Evolutionary conservation across 23 tunicate genomes (phyloP).

Genomic region (Halocynthia aurantium): DNA sequence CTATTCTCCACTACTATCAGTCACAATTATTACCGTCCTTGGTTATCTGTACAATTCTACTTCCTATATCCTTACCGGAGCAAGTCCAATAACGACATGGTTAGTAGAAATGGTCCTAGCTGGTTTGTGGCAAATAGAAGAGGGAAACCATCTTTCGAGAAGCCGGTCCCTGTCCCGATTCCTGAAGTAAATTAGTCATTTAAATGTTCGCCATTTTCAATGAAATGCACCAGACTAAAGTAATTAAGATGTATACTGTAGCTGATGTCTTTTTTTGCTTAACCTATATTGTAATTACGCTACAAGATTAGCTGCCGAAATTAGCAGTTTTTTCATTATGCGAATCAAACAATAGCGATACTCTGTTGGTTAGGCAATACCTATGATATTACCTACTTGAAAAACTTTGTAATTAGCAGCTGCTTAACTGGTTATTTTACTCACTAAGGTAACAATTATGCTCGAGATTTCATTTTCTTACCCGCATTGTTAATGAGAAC

Average conservation of each 20-base stretch:
- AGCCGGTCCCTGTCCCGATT: constrained; percentile 48
- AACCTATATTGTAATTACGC: no score
- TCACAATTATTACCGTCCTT: no score
- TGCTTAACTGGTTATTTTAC: neutral
- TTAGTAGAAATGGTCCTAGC: constrained; percentile 43
- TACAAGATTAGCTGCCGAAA: no score
- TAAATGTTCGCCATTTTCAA: neutral
- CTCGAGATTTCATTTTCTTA: neutral
- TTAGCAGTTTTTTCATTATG: no score
- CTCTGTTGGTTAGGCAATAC: no score
- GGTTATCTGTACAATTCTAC: no score
- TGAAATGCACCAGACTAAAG: neutral
- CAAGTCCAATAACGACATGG: constrained; percentile 31
- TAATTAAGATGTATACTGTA: no score
- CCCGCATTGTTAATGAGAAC: constrained; percentile 74
- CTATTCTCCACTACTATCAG: no score
- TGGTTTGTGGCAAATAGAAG: constrained; percentile 52
- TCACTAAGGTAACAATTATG: neutral
- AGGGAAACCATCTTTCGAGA: constrained; percentile 46
- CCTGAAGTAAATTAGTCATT: constrained; percentile 15
- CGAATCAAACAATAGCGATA: no score
- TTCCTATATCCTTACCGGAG: constrained; percentile 22
- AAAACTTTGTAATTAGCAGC: no score
- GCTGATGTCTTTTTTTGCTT: no score
- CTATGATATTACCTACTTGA: no score